Conservation (phyloP, 2,113 vertebrate genomes). For the Stercorarius parasiticus region DNA sequence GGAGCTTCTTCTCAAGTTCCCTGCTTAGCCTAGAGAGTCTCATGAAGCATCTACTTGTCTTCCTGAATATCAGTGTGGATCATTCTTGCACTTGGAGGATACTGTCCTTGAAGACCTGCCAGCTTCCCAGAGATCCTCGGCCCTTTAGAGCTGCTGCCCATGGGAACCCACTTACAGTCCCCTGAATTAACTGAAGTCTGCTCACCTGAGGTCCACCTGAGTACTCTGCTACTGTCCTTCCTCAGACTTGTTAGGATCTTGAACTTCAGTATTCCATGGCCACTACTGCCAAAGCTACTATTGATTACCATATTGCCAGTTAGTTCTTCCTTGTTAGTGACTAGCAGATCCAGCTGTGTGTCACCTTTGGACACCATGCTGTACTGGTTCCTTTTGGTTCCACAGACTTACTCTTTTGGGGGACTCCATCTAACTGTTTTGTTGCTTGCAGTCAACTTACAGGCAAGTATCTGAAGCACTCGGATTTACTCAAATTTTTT, state of each 20-base stretch:
- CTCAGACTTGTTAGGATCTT: neutral
- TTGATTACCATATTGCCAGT: neutral
- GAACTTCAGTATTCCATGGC: neutral
- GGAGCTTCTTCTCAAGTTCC: neutral
- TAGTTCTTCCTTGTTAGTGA: neutral
- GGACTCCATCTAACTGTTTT: neutral
- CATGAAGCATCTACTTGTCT: neutral
- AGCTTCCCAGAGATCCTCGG: neutral
- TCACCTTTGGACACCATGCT: neutral
- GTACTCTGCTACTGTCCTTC: neutral
- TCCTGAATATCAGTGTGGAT: neutral
- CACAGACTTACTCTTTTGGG: neutral
- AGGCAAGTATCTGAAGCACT: neutral
- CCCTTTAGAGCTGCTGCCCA: neutral
- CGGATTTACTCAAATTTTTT: neutral
- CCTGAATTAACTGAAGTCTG: neutral
- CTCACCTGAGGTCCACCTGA: neutral
- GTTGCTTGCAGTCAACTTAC: neutral
- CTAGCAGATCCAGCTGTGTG: neutral
- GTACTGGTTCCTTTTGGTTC: neutral
- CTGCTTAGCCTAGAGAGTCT: neutral
- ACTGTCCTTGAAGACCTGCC: neutral
- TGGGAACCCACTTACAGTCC: neutral
- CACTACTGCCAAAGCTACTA: neutral
- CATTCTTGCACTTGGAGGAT: neutral